These are phyloP conservation scores for Nerophis lumbriciformis DNA, from an alignment of 2,113 vertebrate genomes.

Conservation along the genomic window DNA sequence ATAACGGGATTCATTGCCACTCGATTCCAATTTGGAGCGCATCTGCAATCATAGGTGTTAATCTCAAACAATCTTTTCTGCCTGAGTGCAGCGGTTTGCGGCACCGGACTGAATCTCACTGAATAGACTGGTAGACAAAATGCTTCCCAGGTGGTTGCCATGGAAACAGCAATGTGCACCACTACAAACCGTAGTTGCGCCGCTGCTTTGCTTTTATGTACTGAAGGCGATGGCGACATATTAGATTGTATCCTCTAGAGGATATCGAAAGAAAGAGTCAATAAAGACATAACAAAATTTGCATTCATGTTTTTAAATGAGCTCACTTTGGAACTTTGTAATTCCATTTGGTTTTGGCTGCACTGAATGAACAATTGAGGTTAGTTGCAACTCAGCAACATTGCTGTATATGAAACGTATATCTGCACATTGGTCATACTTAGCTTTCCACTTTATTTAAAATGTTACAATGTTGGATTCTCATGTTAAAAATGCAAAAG, in stretches of 20 bases:
- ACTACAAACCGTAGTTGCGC: not conserved
- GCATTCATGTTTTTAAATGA: not conserved
- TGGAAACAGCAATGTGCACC: not conserved
- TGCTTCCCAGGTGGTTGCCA: not conserved
- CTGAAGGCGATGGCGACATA: not conserved
- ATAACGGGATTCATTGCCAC: not conserved
- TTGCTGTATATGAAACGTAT: not conserved
- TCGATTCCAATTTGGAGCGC: not conserved
- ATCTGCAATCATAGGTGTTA: not conserved
- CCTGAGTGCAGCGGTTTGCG: not conserved
- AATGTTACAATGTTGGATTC: not conserved
- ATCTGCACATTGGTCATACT: not conserved
- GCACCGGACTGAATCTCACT: not conserved
- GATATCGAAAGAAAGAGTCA: not conserved
- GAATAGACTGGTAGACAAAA: conserved; percentile 8
- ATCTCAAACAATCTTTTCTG: conserved; percentile 8
- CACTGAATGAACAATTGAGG: not conserved
- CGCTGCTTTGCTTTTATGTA: not conserved
- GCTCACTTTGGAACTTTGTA: not conserved
- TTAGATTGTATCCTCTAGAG: not conserved
- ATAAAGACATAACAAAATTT: not conserved
- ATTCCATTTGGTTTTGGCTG: not conserved
- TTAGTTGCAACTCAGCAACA: too few species aligned
- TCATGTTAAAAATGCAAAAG: too few species aligned
- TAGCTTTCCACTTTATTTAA: not conserved